Base-by-base conservation (phyloP, 2,797 vertebrate species). In the Sebastes steindachneri region DNA sequence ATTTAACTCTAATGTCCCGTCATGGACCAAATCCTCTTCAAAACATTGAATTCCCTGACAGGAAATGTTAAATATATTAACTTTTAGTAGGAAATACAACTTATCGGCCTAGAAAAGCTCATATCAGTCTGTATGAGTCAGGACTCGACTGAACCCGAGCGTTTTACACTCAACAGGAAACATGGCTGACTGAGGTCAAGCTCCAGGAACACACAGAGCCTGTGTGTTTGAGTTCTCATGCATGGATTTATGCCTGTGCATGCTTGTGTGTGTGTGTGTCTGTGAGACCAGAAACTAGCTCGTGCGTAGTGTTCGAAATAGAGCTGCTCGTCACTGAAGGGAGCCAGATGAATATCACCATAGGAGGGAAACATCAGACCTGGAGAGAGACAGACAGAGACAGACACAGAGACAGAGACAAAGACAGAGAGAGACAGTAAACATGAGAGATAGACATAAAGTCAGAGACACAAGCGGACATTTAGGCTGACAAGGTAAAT, bases 251-350 rank as follows among this genome's bases (percentile, higher is more conserved):
- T 69, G 69, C 37, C 2, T 48, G 26, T 63, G 33, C 25, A 35
- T 57, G 69, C 41, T 33, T 55, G 26, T 51, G 68, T 62, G 21
- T 79, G 59, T 25, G 31, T 48, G 54, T 60, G 58, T 19, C 3
- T 9, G 53, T 7, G 79, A 74, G 95, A 96, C 95, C 96, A 97
- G 90, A 97, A 97, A 84, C 72, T 95, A 85, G 96, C 94, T 80
- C 93, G 94, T 57, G 94, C 95, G 78, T 92, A 90, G 86, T 95
- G 94, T 88, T 97, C 96, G 75, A 95, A 85, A 90, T 96, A 97
- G 68, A 97, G 95, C 71, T 97, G 95, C 37, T 96, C 95, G 63
- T 98, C 96, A n/a, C 92, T 96, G 93, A 97, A 97, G 37, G 96
- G 96, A 85, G 96, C 95, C 89, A 97, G 82, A 79, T 97, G 95